Percentiles rank a stretch among this genome's conserved stretches.
Evolutionary conservation across 1,140 invertebrate species (phyloP).

Genomic region (Cyclargus thomasi): DNA sequence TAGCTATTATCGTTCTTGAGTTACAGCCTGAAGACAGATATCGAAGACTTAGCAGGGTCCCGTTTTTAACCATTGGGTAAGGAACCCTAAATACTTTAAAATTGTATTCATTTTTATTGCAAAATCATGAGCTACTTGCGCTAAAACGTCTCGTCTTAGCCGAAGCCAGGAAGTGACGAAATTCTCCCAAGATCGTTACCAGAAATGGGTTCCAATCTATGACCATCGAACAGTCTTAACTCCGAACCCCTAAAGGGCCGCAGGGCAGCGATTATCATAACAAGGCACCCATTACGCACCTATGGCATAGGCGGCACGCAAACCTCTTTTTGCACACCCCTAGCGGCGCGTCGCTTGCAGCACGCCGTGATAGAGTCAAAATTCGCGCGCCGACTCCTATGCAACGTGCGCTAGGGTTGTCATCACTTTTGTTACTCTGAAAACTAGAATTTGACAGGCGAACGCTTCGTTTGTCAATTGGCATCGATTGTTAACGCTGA

Average conservation of each 20-base stretch:
- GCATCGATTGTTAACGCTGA: slow-evolving; percentile 60
- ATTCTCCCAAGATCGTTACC: neutral
- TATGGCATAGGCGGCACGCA: slow-evolving; percentile 36
- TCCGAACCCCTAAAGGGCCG: slow-evolving; percentile 39
- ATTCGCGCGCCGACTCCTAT: slow-evolving; percentile 20
- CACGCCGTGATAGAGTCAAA: slow-evolving; percentile 21
- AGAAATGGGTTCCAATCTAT: slow-evolving; percentile 36
- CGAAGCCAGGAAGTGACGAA: neutral
- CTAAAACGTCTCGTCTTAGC: too few species aligned
- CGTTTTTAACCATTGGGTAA: too few species aligned
- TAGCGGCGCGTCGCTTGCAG: slow-evolving; percentile 14
- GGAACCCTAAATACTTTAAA: too few species aligned
- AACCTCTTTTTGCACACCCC: slow-evolving; percentile 23
- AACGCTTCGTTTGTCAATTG: slow-evolving; percentile 71
- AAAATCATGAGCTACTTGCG: too few species aligned
- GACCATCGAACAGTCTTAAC: slow-evolving; percentile 45
- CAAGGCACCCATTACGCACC: slow-evolving; percentile 67
- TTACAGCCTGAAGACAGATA: too few species aligned
- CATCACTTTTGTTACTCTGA: slow-evolving; percentile 54
- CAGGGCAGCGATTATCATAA: slow-evolving; percentile 65
- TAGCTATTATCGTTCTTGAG: too few species aligned
- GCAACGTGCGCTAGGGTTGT: slow-evolving; percentile 27
- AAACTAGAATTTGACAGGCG: slow-evolving; percentile 70
- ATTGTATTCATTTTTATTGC: too few species aligned
- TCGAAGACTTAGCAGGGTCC: too few species aligned